phyloP scores from a whole-genome alignment of 2,797 vertebrate genomes.

The Ctenopoma kingsleyae region DNA sequence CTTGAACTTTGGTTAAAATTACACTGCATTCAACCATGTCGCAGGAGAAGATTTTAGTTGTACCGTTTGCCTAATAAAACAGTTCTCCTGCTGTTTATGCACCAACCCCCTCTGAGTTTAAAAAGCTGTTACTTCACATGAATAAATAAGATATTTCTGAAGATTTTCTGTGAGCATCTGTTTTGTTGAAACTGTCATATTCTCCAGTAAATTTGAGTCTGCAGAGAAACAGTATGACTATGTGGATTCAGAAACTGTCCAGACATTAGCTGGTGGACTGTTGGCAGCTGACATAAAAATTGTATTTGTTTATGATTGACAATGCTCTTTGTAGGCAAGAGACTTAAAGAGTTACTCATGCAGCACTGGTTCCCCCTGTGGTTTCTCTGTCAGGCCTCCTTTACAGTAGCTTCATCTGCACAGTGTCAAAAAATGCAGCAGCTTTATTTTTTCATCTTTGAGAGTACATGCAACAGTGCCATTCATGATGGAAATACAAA shows the following conservation, averaged over 20 bases:
- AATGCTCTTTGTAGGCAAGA: constrained; percentile 46
- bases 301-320: constrained; percentile 49
- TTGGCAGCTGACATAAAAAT: constrained; percentile 53
- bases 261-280: constrained; percentile 53
- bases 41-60: constrained; percentile 8
- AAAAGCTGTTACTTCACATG: constrained; percentile 30
- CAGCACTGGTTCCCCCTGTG: constrained; percentile 36
- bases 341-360: constrained; percentile 42
- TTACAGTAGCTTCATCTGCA: constrained; percentile 21
- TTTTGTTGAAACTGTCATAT: constrained; percentile 47
- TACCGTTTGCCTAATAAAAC: constrained; percentile 25
- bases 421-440: constrained; percentile 9
- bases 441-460: constrained; percentile 15
- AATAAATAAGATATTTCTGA: constrained; percentile 37
- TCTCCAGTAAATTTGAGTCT: constrained; percentile 41
- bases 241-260: constrained; percentile 34
- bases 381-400: constrained; percentile 10
- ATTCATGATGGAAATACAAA: constrained; percentile 39
- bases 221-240: constrained; percentile 49
- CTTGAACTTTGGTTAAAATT: background rate
- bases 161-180: constrained; percentile 41
- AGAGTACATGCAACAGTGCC: constrained; percentile 52
- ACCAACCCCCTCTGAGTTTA: constrained; percentile 16
- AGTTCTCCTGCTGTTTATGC: constrained; percentile 40
- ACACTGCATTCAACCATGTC: background rate